Base-by-base conservation (phyloP, 53 echinoderm and acorn worm genomes). In the Holothuria scabra region DNA sequence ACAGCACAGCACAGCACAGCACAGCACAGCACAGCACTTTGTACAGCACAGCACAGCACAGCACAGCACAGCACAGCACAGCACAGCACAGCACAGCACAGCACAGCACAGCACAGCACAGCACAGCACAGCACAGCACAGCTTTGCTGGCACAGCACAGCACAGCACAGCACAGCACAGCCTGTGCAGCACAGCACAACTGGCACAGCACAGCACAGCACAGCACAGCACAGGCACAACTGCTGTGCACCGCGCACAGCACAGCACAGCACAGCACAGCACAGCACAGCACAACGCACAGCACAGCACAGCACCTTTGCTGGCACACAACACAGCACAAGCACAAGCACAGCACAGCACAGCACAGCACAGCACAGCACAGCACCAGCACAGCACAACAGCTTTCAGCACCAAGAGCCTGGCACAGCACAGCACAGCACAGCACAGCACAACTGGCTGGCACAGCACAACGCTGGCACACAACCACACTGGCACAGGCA, bases 181-280 rank as follows among this genome's bases (percentile, higher is more conserved):
- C n/a, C 70, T 12, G 66, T 30, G 10, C 66, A 19, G 66, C 66
- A 65, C 66, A 65, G 19, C 66, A n/a, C n/a, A n/a, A n/a, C n/a
- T n/a, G n/a, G n/a, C n/a, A n/a, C n/a, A n/a, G n/a, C n/a, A n/a
- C n/a, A 11, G 66, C 66, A 11, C 66, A 65, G 66, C 66, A 65
- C 66, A 65, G 66, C 66, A 65, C 66, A 19, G 66, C 66, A 65
- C 66, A 19, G 66, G 26, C 24, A 25, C 11, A n/a, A n/a, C n/a
- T n/a, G 79, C 79, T 58, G 18, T 58, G 66, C 66, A 65, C 66
- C 11, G 66, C n/a, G n/a, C n/a, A n/a, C n/a, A n/a, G n/a, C n/a
- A n/a, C n/a, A n/a, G n/a, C n/a, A n/a, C n/a, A n/a, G n/a, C n/a
- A n/a, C n/a, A n/a, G n/a, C n/a, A n/a, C n/a, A n/a, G n/a, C n/a